Evolutionary conservation across 2,113 vertebrate species (phyloP).

Genomic region (Acrocephalus kingi): DNA sequence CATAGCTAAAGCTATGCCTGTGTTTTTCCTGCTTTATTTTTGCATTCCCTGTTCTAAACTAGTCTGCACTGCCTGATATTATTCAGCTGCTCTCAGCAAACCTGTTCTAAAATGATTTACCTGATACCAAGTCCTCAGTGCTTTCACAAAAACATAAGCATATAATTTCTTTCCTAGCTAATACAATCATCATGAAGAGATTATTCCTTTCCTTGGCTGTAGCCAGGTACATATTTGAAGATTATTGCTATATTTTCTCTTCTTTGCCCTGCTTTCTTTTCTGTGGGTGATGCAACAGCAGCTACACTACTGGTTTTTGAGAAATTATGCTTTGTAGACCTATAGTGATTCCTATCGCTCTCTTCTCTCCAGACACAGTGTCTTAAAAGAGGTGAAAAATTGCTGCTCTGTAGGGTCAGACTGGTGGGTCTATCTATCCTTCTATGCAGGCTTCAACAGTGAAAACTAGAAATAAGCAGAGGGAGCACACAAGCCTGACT

Average conservation of each 20-base stretch:
- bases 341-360: background rate
- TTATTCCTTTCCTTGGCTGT: background rate
- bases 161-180: background rate
- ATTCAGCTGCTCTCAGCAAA: background rate
- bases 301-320: background rate
- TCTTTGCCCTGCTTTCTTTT: background rate
- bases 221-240: background rate
- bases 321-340: background rate
- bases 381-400: background rate
- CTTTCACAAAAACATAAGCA: accelerated
- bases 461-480: background rate
- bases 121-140: background rate
- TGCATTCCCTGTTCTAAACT: background rate
- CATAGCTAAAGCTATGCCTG: accelerated
- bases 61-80: background rate
- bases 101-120: background rate
- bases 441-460: background rate
- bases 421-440: background rate
- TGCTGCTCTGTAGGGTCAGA: background rate
- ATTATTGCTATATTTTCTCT: background rate
- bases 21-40: background rate
- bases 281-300: background rate
- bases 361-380: background rate
- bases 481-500: background rate
- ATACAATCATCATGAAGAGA: background rate